Base-by-base conservation (phyloP, 2,888 invertebrate genomes). In the Melanostoma scalare region DNA sequence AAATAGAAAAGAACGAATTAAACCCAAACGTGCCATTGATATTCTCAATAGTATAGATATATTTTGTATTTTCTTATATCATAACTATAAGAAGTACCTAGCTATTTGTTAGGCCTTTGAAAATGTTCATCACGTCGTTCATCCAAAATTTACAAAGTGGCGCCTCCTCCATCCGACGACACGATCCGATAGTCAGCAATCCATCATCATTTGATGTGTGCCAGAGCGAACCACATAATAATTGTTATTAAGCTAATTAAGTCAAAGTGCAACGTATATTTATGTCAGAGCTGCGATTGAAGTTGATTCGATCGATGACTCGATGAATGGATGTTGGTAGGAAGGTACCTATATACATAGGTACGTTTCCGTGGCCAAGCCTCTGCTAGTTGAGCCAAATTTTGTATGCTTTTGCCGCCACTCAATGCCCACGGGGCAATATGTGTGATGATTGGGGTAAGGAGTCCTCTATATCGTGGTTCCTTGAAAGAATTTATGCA, bases 161-260 rank as follows among this genome's bases (percentile, higher is more conserved):
- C 84, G 84, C 84, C 74, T 74, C 65, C 71, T 67, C 30, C 38
- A 30, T 31, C 63, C 38, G n/a, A 38, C 38, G 63, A 63, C 63
- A 74, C 74, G 74, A 79, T 58, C 78, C 58, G 79, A 79, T 84
- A 79, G 79, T 71, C 74, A 84, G 79, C 79, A 84, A 84, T 84
- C 79, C 79, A 84, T 84, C 84, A 84, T 75, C 71, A 79, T 84
- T 84, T 84, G 84, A 84, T 84, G 84, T 79, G 84, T 84, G 79
- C 75, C 84, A 84, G 79, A 79, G 74, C 85, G 85, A 85, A 86
- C 86, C 86, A 87, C 68, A 87, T 89, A 90, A 90, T 89, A 89
- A 89, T 89, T 89, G 87, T 89, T 88, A 89, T 88, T 88, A 87
- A 87, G 86, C 87, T 88, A 88, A 89, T 89, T 88, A 89, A 88